phyloP scores from a whole-genome alignment of 2,113 vertebrate species.

The Phycodurus eques region DNA sequence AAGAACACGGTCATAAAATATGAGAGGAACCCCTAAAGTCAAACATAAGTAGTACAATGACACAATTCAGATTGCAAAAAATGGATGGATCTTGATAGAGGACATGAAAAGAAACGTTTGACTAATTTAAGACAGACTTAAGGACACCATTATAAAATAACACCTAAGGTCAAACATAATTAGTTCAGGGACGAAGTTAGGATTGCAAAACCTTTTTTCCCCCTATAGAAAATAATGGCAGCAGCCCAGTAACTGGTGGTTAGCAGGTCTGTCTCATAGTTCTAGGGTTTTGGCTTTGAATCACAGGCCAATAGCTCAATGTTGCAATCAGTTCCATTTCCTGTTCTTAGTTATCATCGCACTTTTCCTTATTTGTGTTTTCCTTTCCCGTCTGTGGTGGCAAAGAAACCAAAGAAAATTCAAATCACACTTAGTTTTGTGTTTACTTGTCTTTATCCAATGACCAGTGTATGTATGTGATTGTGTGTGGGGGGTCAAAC shows the following conservation, averaged over 20 bases:
- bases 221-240: neutral
- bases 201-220: neutral
- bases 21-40: neutral
- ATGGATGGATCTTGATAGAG: no score
- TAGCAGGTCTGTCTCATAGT: neutral
- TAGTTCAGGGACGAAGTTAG: neutral
- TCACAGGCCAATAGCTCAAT: neutral
- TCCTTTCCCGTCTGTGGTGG: neutral
- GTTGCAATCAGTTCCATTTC: neutral
- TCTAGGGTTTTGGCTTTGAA: neutral
- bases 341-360: neutral
- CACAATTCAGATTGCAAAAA: no score
- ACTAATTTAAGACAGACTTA: neutral
- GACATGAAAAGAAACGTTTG: neutral
- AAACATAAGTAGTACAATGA: neutral
- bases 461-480: conserved; percentile 5
- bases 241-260: neutral
- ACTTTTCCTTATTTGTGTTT: neutral
- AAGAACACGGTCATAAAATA: neutral
- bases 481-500: neutral
- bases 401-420: neutral
- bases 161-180: neutral
- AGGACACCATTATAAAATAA: neutral
- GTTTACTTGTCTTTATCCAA: conserved; percentile 4
- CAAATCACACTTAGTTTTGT: neutral